Conservation (phyloP, 2,113 vertebrate species). For the Cavia porcellus region DNA sequence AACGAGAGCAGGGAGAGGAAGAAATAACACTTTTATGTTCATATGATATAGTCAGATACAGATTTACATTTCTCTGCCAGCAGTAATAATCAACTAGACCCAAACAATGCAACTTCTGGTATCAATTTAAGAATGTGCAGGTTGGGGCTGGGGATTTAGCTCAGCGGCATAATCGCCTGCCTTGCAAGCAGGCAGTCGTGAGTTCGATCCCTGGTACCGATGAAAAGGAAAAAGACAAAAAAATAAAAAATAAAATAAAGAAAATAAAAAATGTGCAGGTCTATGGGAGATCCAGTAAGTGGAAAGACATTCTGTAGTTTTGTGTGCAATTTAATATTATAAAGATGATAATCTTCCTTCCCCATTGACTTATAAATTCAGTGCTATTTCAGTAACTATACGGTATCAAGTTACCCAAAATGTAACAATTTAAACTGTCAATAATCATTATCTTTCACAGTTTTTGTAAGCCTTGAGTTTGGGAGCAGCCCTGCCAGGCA, state of each 20-base stretch:
- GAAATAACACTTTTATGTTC: neutral
- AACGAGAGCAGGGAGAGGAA: neutral
- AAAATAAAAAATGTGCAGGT: neutral
- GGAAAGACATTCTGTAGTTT: neutral
- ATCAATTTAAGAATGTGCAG: neutral
- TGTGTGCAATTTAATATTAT: neutral
- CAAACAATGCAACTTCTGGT: neutral
- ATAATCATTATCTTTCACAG: neutral
- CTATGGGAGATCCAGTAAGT: neutral
- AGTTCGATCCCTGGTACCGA: too few relatives aligned
- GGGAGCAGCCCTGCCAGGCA: neutral
- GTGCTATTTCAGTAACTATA: neutral
- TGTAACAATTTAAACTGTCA: neutral
- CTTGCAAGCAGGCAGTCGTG: too few relatives aligned
- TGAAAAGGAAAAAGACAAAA: too few relatives aligned
- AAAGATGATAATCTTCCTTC: neutral
- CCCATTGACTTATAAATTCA: neutral
- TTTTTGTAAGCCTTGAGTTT: neutral
- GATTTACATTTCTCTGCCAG: conserved; percentile 2
- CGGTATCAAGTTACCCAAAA: neutral
- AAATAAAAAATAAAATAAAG: too few relatives aligned
- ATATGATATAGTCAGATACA: neutral
- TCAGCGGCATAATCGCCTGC: too few relatives aligned
- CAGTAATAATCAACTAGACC: conserved; percentile 20
- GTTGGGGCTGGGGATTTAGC: neutral